Base-by-base conservation (phyloP, 2,888 invertebrate genomes). In the Strigamia maritima region DNA sequence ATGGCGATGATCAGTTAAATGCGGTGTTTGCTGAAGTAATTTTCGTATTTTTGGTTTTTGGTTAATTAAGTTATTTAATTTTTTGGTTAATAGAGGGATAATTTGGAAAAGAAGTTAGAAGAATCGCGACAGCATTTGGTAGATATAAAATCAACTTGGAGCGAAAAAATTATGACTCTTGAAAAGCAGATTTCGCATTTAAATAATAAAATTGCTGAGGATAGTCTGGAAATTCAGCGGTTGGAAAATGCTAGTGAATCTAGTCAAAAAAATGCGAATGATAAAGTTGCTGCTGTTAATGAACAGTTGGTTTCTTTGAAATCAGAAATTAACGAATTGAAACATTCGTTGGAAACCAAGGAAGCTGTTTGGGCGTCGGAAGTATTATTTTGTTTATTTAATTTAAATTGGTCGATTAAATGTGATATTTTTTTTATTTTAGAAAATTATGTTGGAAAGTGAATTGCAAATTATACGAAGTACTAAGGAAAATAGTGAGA, bases 141-240 rank as follows among this genome's bases (percentile, higher is more conserved):
- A 0, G 94, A 95, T 83, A 94, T 95, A 82, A 95, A 96, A 85
- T 93, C 93, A 0, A 93, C 93, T 0, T 95, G 95, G 95, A 95
- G 94, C 83, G 93, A 93, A 16, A 94, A 95, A 86, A 95, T 95
- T 83, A 90, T 94, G 19, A 91, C 93, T 0, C 87, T 95, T 60
- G 95, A 96, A 85, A 94, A 94, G n/a, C 95, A 96, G 90, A 92
- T 93, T 78, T 83, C 84, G n/a, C 84, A 86, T 81, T 82, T 86
- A n/a, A 86, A 85, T 82, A 80, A 83, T 22, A 86, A 86, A 82
- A 86, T 86, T 28, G 83, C 83, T 6, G 86, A 86, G 81, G 86
- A 86, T 93, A 86, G 93, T 93, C 40, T 94, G 92, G 54, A 95
- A 93, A 7, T 26, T 4, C 40, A 31, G 19, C 75, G 75, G 12